Base-by-base conservation (phyloP, 2,797 vertebrate species). In the Gobio occitaniae region DNA sequence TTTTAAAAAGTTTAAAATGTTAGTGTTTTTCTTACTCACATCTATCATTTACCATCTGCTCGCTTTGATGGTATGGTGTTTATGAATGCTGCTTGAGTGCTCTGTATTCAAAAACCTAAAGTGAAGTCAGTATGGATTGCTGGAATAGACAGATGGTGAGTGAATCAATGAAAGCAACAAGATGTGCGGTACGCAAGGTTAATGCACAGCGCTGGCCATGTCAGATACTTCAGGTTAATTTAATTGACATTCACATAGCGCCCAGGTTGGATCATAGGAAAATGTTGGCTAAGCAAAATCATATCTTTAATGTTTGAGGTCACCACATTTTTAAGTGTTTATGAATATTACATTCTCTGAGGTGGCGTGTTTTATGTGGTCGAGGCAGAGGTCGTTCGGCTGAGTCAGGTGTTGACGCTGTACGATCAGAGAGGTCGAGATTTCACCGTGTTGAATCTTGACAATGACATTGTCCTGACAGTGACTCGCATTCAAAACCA, bases 401-500 rank as follows among this genome's bases (percentile, higher is more conserved):
- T 69, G 38, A 25, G 66, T 76, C 71, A 72, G n/a, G 47, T 71
- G 25, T 74, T 68, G 15, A 29, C 70, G 84, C 59, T 25, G 25
- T 47, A 29, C 11, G 63, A 83, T 78, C 84, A 83, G 78, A 72
- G 59, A 85, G 75, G 70, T 80, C 38, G 68, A 84, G 76, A 50
- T 78, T 44, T n/a, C 68, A 54, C 72, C 83, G 79, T 76, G 82
- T 78, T 80, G 54, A 52, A 68, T 84, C 82, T 87, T 65, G 68
- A 79, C 79, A 69, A 68, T 90, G 86, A 87, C 88, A 84, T 89
- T 89, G 71, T 83, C 56, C 21, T 86, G 69, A 29, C 79, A 56
- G 66, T 76, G 81, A 87, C 76, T 29, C 79, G 84, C 89, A 77
- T 89, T 82, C 56, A 84, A 78, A 82, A 87, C 89, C 87, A 86